Conservation (phyloP, 2,113 vertebrate genomes). For the Leptocoma aspasia region DNA sequence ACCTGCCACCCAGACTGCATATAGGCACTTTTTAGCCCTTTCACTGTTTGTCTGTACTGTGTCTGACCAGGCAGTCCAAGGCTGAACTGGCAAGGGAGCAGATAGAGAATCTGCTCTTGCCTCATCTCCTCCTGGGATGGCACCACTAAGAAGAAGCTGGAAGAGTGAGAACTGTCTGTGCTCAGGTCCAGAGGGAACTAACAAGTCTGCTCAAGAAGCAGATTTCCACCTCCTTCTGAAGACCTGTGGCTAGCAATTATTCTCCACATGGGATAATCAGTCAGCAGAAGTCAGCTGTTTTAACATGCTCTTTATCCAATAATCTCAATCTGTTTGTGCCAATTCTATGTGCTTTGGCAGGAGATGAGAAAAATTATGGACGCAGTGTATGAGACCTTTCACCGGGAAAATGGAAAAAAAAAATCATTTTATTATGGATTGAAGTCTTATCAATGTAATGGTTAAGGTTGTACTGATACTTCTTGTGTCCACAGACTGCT, state of each 20-base stretch:
- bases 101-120: not conserved
- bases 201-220: not conserved
- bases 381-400: rapidly evolving
- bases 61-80: not conserved
- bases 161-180: not conserved
- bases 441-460: not conserved
- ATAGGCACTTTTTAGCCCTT: not conserved
- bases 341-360: not conserved
- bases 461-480: not conserved
- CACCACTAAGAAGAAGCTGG: not conserved
- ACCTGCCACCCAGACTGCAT: not conserved
- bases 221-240: not conserved
- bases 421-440: not conserved
- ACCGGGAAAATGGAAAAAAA: not conserved
- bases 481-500: not conserved
- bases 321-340: not conserved
- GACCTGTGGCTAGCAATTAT: not conserved
- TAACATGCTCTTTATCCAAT: not conserved
- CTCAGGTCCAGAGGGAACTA: not conserved
- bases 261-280: not conserved
- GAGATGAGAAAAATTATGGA: not conserved
- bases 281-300: not conserved
- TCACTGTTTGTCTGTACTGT: not conserved
- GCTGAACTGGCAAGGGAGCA: not conserved
- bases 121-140: rapidly evolving